Conservation (phyloP, 2,888 invertebrate species). For the Archips crataeganus region DNA sequence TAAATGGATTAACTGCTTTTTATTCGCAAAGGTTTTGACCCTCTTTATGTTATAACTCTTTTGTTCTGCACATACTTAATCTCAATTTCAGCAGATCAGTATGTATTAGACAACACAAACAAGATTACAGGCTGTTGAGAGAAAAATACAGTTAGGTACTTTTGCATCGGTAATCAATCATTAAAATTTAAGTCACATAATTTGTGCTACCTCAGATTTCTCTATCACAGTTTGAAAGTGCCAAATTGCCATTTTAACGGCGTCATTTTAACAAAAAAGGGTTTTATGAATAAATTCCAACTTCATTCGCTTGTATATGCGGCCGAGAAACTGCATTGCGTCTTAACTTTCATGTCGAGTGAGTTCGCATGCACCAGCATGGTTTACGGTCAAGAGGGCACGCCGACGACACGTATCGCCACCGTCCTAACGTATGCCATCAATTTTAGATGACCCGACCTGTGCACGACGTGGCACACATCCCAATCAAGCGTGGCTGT, state of each 20-base stretch:
- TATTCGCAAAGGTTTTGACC: no score
- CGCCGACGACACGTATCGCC: slow-evolving; percentile 49
- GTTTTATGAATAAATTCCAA: slow-evolving; percentile 12
- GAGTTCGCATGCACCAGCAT: slow-evolving; percentile 38
- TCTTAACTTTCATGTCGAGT: slow-evolving; percentile 30
- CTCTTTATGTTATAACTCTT: no score
- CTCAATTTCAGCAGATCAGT: no score
- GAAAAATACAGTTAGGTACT: not conserved
- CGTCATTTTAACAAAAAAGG: slow-evolving; percentile 5
- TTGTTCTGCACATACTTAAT: no score
- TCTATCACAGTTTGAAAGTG: not conserved
- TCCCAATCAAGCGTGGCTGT: slow-evolving; percentile 42
- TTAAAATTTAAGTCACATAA: not conserved
- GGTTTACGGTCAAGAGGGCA: slow-evolving; percentile 46
- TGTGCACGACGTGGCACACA: slow-evolving; percentile 44
- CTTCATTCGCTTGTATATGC: slow-evolving; percentile 18
- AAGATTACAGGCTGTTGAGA: no score
- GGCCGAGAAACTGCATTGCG: slow-evolving; percentile 37
- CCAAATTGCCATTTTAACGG: slow-evolving; percentile 1
- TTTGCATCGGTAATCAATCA: not conserved
- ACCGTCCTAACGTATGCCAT: slow-evolving; percentile 55
- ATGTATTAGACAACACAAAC: no score
- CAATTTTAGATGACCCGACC: slow-evolving; percentile 67
- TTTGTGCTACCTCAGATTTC: not conserved
- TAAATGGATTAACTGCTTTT: not conserved